Percentiles rank a stretch among this genome's conserved stretches.
These are phyloP conservation scores for Temnothorax curvispinosus DNA, from an alignment of 1,140 invertebrate genomes.

Conservation along the genomic window DNA sequence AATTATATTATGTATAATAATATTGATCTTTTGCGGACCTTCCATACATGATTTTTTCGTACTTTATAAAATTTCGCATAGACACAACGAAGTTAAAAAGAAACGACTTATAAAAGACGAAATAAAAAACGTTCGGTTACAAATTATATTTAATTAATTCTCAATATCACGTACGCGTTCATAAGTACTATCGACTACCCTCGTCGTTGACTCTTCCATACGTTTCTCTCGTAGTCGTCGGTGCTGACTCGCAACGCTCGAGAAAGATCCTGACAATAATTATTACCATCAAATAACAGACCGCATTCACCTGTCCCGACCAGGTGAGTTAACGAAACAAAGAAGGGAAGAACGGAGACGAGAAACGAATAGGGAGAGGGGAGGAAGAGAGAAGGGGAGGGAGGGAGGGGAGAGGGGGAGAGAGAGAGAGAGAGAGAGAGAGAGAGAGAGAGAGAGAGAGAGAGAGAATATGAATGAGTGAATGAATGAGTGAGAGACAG, in stretches of 20 bases:
- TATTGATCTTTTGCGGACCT: neutral
- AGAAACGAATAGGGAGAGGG: constrained; percentile 38
- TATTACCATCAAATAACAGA: constrained; percentile 64
- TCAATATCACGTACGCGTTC: neutral
- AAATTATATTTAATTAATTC: constrained; percentile 39
- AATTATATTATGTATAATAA: neutral
- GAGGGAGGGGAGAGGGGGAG: neutral
- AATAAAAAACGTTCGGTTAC: neutral
- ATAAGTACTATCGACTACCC: constrained; percentile 20
- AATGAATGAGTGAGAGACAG: constrained; percentile 28
- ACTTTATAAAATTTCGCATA: neutral
- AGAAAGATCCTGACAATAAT: constrained; percentile 48
- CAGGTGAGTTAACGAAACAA: constrained; percentile 60
- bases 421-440: too few relatives aligned
- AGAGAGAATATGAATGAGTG: neutral
- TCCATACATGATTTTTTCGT: neutral
- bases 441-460: too few relatives aligned
- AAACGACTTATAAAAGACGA: neutral
- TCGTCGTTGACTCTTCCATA: neutral
- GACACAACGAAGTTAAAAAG: neutral
- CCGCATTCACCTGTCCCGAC: constrained; percentile 59
- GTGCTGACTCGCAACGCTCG: neutral
- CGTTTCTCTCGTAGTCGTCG: constrained; percentile 3
- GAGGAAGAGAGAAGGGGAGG: constrained; percentile 36
- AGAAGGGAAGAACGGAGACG: constrained; percentile 20